Percentiles rank a stretch among this genome's conserved stretches.
These are phyloP conservation scores for Siniperca knerii DNA, from an alignment of 2,113 vertebrate species.

Conservation along the genomic window DNA sequence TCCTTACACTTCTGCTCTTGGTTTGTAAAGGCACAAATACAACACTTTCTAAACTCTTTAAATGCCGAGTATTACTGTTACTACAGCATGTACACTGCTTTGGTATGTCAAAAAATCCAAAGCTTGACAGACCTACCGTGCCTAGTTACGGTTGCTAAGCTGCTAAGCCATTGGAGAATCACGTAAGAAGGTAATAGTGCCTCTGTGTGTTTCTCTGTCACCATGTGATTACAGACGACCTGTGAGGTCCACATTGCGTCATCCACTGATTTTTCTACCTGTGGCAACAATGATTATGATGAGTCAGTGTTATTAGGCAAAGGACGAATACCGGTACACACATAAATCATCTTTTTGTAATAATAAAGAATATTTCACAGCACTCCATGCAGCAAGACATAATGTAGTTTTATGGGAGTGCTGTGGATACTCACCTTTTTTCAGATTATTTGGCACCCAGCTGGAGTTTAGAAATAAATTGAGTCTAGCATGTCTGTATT, in stretches of 20 bases:
- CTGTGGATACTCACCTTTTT: conserved; percentile 2
- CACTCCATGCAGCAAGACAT: neutral
- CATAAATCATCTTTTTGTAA: conserved; percentile 40
- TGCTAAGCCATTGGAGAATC: neutral
- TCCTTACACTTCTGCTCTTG: neutral
- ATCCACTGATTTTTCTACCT: conserved; percentile 10
- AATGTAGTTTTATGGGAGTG: conserved; percentile 7
- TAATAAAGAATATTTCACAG: conserved; percentile 30
- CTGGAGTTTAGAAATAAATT: conserved; percentile 25
- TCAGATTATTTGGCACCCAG: conserved; percentile 14
- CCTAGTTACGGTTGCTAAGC: neutral
- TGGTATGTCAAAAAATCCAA: neutral
- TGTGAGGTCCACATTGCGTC: conserved; percentile 23
- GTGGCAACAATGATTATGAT: neutral
- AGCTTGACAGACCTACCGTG: neutral
- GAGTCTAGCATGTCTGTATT: conserved; percentile 21
- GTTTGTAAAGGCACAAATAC: no score
- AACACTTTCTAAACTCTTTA: no score
- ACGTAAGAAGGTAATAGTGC: neutral
- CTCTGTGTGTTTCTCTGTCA: neutral
- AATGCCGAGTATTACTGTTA: neutral
- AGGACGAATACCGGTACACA: neutral
- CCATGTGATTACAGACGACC: conserved; percentile 16
- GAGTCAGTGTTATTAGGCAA: conserved; percentile 21
- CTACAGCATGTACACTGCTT: neutral